Base-by-base conservation (phyloP, 2,113 vertebrate genomes). In the Ageneiosus marmoratus region DNA sequence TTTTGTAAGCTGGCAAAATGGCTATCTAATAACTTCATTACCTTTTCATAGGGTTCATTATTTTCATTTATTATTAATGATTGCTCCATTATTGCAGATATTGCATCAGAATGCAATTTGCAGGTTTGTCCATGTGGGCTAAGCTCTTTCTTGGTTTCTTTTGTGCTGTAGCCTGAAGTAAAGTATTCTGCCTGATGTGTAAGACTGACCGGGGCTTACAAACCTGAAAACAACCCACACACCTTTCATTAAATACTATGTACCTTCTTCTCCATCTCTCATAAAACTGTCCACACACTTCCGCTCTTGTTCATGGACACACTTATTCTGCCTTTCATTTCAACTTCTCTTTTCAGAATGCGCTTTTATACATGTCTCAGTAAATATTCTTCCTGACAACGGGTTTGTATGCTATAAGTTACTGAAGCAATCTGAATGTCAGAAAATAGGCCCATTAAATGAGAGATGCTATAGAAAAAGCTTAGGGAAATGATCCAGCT, bases 361-460 rank as follows among this genome's bases (percentile, higher is more conserved):
- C 62, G 62, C 24, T 62, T 82, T 80, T 41, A 41, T 44, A 65
- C 81, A 60, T 37, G 11, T 41, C 48, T 73, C 32, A 48, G 11
- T 46, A 53, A 53, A 53, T 32, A 75, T 75, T 48, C 4, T 56
- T 75, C 56, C 55, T 37, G 44, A 12, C 8, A n/a, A 44, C 32
- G 60, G 41, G 3, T 3, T 20, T 65, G 41, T 69, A 53, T 67
- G 15, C 11, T 20, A 41, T 44, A 79, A 13, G 76, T 51, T 44
- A 29, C 81, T 65, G 27, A 76, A 76, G 72, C 22, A 48, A 76
- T 77, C 24, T 44, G 24, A 24, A 48, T n/a, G 55, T 13, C 50
- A 81, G 62, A 77, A 80, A 81, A 85, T 70, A 50, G 79, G 60
- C 41, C n/a, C 27, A 50, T 67, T 41, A 81, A 76, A 55, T 75